Evolutionary conservation across 2,113 vertebrate genomes (phyloP).

Genomic region (Centropus bengalensis): DNA sequence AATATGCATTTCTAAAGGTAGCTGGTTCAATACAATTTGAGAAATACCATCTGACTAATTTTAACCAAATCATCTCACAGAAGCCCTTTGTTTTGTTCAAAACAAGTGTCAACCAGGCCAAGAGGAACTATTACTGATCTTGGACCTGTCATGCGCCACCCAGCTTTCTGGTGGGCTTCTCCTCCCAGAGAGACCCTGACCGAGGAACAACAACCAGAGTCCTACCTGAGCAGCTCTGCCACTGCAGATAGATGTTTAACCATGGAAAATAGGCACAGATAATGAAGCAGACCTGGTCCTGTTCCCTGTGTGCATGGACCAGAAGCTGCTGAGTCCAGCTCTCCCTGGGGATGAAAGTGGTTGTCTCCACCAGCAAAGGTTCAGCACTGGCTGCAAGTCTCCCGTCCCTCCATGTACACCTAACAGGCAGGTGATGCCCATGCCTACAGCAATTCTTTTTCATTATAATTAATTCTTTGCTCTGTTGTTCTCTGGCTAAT

Average conservation of each 20-base stretch:
- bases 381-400: neutral
- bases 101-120: neutral
- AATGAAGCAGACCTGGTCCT: neutral
- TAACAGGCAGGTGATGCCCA: neutral
- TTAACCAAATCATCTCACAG: neutral
- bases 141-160: neutral
- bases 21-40: conserved; percentile 4
- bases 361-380: neutral
- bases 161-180: neutral
- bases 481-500: neutral
- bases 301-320: neutral
- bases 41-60: neutral
- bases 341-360: neutral
- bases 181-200: neutral
- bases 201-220: neutral
- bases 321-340: neutral
- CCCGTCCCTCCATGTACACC: too few relatives aligned
- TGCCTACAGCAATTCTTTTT: neutral
- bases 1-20: neutral
- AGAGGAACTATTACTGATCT: neutral
- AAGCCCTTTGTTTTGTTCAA: neutral
- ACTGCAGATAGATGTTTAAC: fast-evolving
- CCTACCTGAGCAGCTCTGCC: neutral
- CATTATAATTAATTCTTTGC: neutral
- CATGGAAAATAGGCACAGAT: too few relatives aligned